Evolutionary conservation across 2,113 vertebrate species (phyloP).

Genomic region (Phrynosoma platyrhinos): DNA sequence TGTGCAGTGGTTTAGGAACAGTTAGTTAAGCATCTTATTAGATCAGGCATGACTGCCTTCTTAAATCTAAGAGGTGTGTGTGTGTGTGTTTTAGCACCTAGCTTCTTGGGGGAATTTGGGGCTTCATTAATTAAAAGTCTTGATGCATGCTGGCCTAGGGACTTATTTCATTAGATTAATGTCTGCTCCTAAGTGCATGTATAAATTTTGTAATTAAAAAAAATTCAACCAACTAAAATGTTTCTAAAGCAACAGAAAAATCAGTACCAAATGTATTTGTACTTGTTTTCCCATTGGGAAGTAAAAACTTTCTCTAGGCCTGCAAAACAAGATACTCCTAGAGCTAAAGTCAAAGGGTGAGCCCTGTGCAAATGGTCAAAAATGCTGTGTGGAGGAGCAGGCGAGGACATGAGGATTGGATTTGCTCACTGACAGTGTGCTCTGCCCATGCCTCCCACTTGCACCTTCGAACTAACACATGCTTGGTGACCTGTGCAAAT

Average conservation of each 20-base stretch:
- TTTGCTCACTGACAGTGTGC: neutral
- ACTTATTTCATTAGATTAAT: neutral
- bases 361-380: neutral
- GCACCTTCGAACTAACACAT: neutral
- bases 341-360: neutral
- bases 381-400: neutral
- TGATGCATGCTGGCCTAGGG: neutral
- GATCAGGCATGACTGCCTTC: neutral
- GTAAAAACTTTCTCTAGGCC: neutral
- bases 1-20: neutral
- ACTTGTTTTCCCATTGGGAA: neutral
- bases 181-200: neutral
- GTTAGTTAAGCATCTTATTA: neutral
- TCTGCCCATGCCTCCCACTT: neutral
- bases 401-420: too few species aligned
- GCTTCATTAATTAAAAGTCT: conserved; percentile 7
- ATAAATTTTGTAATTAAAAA: neutral
- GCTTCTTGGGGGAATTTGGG: neutral
- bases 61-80: neutral
- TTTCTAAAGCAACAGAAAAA: neutral
- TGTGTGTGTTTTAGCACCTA: neutral
- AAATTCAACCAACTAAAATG: neutral
- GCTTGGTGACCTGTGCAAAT: too few species aligned
- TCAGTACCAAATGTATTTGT: neutral
- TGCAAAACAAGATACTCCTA: too few species aligned